Percentiles rank a stretch among this genome's conserved stretches.
phyloP scores from a whole-genome alignment of 2,113 vertebrate genomes.

The Oreochromis niloticus region DNA sequence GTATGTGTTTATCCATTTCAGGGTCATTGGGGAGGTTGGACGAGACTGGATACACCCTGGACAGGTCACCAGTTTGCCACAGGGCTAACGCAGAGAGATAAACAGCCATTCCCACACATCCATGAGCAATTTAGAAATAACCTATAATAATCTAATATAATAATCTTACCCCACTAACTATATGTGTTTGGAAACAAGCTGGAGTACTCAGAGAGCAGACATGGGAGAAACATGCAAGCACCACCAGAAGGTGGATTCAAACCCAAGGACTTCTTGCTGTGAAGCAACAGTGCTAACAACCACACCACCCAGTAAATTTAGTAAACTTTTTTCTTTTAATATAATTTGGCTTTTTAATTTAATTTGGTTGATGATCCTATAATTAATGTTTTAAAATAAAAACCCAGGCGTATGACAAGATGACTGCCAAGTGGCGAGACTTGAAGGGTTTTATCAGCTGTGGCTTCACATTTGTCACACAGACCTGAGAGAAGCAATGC shows the following conservation, averaged over 20 bases:
- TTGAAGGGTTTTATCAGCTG: neutral
- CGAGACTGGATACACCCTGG: neutral
- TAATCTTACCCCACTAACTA: neutral
- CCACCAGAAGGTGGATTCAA: neutral
- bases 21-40: neutral
- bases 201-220: neutral
- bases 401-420: neutral
- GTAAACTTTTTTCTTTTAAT: neutral
- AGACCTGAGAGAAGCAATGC: neutral
- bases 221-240: neutral
- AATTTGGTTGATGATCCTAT: neutral
- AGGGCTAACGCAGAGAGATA: neutral
- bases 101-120: neutral
- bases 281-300: neutral
- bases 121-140: neutral
- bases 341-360: neutral
- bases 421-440: neutral
- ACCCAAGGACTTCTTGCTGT: neutral
- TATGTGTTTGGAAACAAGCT: neutral
- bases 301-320: neutral
- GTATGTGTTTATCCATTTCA: neutral
- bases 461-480: neutral
- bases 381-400: neutral
- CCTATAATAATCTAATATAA: neutral
- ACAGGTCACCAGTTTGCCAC: neutral